These are phyloP conservation scores for Stigmatopora nigra DNA, from an alignment of 2,113 vertebrate species.

Conservation along the genomic window DNA sequence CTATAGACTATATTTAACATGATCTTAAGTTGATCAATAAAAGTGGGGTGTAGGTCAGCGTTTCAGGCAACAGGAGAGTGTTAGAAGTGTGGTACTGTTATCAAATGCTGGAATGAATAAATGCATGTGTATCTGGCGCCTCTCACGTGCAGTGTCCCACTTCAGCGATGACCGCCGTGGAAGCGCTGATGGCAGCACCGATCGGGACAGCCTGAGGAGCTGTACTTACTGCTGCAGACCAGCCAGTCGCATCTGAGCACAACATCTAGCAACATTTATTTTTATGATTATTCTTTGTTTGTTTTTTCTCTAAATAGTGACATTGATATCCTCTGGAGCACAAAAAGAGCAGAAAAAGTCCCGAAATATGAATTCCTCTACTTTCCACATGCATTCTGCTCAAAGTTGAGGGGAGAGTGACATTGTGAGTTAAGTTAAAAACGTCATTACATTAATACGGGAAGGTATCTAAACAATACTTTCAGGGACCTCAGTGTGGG, in stretches of 20 bases:
- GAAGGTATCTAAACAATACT: not conserved
- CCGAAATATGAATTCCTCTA: not conserved
- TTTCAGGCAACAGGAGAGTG: too few species aligned
- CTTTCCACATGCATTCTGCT: not conserved
- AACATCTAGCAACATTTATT: conserved; percentile 15
- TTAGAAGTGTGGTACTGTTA: too few species aligned
- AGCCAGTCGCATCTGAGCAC: conserved; percentile 70
- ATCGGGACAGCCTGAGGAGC: conserved; percentile 71
- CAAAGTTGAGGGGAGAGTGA: not conserved
- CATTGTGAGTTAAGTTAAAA: not conserved
- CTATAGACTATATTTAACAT: too few species aligned
- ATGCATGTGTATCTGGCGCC: not conserved
- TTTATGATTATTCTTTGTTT: conserved; percentile 16
- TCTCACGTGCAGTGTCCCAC: conserved; percentile 60
- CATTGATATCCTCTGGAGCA: not conserved
- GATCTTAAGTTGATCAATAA: too few species aligned
- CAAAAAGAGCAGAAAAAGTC: conserved; percentile 26
- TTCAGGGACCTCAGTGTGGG: conserved; percentile 63
- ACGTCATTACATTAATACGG: not conserved
- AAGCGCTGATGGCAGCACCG: conserved; percentile 61
- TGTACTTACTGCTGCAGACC: conserved; percentile 77
- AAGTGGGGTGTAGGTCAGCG: too few species aligned
- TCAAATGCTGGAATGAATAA: not conserved
- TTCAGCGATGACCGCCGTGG: conserved; percentile 67
- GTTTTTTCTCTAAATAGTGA: conserved; percentile 22